Base-by-base conservation (phyloP, 2,888 invertebrate species). In the Toxonevra muliebris region DNA sequence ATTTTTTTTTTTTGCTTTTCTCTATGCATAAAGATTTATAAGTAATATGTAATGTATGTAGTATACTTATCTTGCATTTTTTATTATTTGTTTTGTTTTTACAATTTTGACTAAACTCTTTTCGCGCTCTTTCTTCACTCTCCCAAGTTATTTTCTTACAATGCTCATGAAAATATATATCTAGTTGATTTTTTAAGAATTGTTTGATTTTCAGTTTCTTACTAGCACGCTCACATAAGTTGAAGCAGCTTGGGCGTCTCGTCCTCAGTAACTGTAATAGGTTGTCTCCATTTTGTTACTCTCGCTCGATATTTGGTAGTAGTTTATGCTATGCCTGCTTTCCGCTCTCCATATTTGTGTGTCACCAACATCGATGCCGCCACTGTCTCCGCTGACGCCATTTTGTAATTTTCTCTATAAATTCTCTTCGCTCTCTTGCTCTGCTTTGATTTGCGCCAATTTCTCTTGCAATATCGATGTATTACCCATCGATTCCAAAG, bases 391-490 rank as follows among this genome's bases (percentile, higher is more conserved):
- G 7, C 11, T 75, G 72, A 71, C 73, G 73, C 70, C 74, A 68
- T 64, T 69, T 61, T 74, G 76, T 76, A 80, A 77, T 77, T 76
- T 76, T 76, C 80, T 83, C 84, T 85, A 85, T 85, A 84, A 85
- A 74, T 83, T 82, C 73, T 85, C 82, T 69, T 85, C 83, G 41
- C 69, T 74, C 55, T 75, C 74, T 65, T 79, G 80, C 69, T 85
- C 86, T 69, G 83, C 79, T 75, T 85, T 85, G 69, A 85, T 84
- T 77, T 82, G 81, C 55, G 82, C 85, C 75, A 84, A 76, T 75
- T 84, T 84, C 67, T 85, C 84, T 61, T 85, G 83, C 69, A 82
- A 69, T 72, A 82, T 83, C 68, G 80, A 79, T 65, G 76, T 77
- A 70, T 69, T 68, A 3, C 60, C 79, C 48, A 71, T 69, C 61